Evolutionary conservation across 2,113 vertebrate species (phyloP).

Genomic region (Campylorhamphus procurvoides): DNA sequence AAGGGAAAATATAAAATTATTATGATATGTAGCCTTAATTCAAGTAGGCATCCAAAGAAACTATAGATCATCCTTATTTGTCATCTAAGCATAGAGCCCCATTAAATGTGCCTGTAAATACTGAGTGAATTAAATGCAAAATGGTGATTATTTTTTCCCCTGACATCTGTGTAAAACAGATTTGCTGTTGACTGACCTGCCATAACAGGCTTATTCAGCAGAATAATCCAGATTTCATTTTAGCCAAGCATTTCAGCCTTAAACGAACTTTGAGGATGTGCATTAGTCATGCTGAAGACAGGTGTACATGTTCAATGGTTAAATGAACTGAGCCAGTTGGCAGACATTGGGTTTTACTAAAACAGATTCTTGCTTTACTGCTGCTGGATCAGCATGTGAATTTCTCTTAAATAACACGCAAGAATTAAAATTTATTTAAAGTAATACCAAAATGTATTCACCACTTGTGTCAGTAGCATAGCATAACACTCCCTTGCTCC

Average conservation of each 20-base stretch:
- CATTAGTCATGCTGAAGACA: neutral
- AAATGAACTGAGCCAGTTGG: neutral
- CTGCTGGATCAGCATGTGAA: neutral
- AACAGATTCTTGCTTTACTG: neutral
- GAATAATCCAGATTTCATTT: neutral
- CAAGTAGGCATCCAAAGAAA: neutral
- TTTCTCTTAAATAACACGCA: neutral
- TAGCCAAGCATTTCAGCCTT: neutral
- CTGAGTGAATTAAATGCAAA: neutral
- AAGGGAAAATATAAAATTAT: neutral
- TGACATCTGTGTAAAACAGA: neutral
- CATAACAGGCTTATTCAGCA: neutral
- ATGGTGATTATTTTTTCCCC: neutral
- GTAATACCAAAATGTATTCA: neutral
- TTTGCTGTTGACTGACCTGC: neutral
- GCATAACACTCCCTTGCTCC: fast-evolving
- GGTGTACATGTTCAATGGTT: neutral
- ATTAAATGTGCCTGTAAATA: neutral
- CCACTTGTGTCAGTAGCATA: neutral
- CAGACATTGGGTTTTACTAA: neutral
- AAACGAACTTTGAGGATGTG: neutral
- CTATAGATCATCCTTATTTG: neutral
- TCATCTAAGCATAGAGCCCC: neutral
- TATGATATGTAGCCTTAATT: neutral
- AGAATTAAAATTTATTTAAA: neutral